Conservation (phyloP, 2,797 vertebrate species). For the Poecilia wingei region DNA sequence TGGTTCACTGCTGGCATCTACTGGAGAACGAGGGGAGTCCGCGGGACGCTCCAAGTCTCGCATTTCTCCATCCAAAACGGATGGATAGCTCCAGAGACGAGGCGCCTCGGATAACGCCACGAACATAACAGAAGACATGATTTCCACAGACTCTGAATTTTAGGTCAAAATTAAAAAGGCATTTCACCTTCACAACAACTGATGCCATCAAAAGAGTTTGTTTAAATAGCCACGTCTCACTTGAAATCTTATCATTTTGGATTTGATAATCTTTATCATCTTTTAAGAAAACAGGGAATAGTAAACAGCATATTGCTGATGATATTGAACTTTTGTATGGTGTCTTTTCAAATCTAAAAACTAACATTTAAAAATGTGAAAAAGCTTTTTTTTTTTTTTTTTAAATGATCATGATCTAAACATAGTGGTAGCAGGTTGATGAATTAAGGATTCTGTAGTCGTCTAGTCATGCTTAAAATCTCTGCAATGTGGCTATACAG, state of each 20-base stretch:
- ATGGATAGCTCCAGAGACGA: neutral
- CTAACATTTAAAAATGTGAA: too few species aligned
- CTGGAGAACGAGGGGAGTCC: conserved; percentile 49
- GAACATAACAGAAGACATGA: neutral
- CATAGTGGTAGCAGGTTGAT: neutral
- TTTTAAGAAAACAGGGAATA: too few species aligned
- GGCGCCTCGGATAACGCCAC: neutral
- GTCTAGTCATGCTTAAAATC: neutral
- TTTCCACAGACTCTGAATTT: neutral
- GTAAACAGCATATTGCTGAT: too few species aligned
- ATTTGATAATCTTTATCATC: too few species aligned
- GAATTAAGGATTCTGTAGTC: neutral
- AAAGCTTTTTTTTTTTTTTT: too few species aligned
- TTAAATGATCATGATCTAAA: neutral
- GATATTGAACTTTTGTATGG: too few species aligned
- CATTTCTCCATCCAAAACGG: neutral
- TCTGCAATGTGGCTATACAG: neutral
- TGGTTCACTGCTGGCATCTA: conserved; percentile 83
- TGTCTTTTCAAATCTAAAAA: too few species aligned
- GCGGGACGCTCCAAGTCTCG: neutral
- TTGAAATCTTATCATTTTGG: neutral
- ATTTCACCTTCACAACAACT: neutral
- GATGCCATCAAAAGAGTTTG: neutral
- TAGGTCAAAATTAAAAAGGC: neutral
- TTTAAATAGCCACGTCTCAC: neutral